phyloP scores from a whole-genome alignment of 2,113 vertebrate species.

The Dicerorhinus sumatrensis region DNA sequence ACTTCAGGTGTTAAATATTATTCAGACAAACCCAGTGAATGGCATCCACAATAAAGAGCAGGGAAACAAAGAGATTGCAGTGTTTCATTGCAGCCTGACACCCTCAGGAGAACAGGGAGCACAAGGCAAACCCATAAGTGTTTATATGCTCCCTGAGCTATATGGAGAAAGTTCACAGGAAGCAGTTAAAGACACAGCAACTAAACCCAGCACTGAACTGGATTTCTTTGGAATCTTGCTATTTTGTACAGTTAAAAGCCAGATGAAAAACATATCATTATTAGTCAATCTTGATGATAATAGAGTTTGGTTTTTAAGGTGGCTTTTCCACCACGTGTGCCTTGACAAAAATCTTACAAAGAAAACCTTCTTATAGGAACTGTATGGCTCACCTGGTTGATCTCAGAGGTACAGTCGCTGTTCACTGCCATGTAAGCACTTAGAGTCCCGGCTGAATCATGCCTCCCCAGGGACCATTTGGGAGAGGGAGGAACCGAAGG shows the following conservation, averaged over 20 bases:
- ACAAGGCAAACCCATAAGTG: constrained; percentile 55
- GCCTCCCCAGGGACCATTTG: constrained; percentile 78
- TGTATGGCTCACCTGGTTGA: not conserved
- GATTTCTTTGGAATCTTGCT: constrained; percentile 65
- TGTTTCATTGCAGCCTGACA: constrained; percentile 66
- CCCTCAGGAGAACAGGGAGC: constrained; percentile 70
- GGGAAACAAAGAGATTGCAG: constrained; percentile 74
- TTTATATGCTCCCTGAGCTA: constrained; percentile 70
- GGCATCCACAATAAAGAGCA: constrained; percentile 62
- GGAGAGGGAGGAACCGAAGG: constrained; percentile 76
- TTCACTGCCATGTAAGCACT: constrained; percentile 63
- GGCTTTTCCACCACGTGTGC: not conserved
- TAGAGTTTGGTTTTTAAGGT: constrained; percentile 49
- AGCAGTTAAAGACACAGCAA: constrained; percentile 74
- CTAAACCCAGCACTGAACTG: constrained; percentile 53
- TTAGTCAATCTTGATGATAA: constrained; percentile 10
- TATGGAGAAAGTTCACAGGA: constrained; percentile 55
- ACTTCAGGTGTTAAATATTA: constrained; percentile 65
- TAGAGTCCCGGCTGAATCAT: not conserved
- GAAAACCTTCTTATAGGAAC: constrained; percentile 68
- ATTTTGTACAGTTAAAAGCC: constrained; percentile 67
- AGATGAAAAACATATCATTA: constrained; percentile 46
- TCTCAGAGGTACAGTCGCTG: constrained; percentile 31
- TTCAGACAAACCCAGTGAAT: constrained; percentile 74
- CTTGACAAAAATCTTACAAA: constrained; percentile 47